Conservation (phyloP, 2,888 invertebrate genomes). For the Spisula subtruncata region DNA sequence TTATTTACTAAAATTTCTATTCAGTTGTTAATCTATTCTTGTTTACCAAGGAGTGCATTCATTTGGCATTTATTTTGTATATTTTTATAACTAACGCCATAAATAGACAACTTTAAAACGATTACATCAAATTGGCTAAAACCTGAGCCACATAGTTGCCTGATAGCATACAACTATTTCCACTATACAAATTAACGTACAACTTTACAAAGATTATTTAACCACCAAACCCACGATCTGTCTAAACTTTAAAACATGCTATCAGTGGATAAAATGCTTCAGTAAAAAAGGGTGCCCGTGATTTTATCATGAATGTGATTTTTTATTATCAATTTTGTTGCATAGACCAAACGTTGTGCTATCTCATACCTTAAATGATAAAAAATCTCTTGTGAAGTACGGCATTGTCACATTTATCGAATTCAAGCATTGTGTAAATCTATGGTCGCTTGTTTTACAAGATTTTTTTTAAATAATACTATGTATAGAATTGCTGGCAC, state of each 20-base stretch:
- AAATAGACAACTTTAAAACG: neutral
- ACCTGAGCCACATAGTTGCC: neutral
- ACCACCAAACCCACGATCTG: neutral
- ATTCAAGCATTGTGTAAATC: neutral
- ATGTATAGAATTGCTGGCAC: neutral
- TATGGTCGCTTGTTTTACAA: neutral
- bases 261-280: neutral
- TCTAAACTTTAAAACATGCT: neutral
- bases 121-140: neutral
- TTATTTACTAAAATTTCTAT: neutral
- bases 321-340: neutral
- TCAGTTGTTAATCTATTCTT: neutral
- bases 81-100: neutral
- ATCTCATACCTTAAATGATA: constrained; percentile 19
- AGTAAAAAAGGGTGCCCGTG: neutral
- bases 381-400: neutral
- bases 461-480: neutral
- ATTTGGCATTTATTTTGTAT: neutral
- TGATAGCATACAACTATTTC: neutral
- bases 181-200: neutral
- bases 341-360: neutral
- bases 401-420: neutral
- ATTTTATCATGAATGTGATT: neutral
- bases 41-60: neutral
- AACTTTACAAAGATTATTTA: neutral